Percentiles rank a stretch among this genome's conserved stretches.
phyloP scores from a whole-genome alignment of 2,113 vertebrate species.

The Stigmatopora argus region DNA sequence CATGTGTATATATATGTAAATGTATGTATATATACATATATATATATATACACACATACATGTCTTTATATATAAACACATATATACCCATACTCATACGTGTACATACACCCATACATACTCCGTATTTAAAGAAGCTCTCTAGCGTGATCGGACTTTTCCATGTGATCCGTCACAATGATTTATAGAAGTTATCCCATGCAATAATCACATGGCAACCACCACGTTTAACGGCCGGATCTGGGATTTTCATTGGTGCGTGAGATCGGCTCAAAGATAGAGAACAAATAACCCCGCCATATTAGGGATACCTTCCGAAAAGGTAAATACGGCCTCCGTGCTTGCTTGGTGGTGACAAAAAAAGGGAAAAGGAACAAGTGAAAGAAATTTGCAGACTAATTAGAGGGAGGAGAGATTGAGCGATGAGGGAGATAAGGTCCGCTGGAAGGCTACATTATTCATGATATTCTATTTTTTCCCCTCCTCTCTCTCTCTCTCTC shows the following conservation, averaged over 20 bases:
- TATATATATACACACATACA: too few species aligned
- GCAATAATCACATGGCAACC: slow-evolving; percentile 31
- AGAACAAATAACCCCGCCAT: background rate
- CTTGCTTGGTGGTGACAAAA: slow-evolving; percentile 36
- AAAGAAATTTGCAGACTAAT: slow-evolving; percentile 67
- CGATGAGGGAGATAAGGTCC: slow-evolving; percentile 29
- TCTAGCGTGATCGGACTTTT: slow-evolving; percentile 39
- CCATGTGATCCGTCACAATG: slow-evolving; percentile 44
- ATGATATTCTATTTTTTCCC: slow-evolving; percentile 46
- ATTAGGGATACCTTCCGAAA: background rate
- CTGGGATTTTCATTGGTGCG: background rate
- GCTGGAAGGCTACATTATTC: slow-evolving; percentile 56
- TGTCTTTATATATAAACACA: background rate
- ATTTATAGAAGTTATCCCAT: slow-evolving; percentile 24
- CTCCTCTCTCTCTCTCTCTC: slow-evolving; percentile 9
- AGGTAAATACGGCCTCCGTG: slow-evolving; percentile 10
- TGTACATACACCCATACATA: too few species aligned
- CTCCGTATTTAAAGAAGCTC: too few species aligned
- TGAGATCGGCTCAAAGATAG: background rate
- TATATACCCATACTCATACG: too few species aligned
- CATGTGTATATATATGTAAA: background rate
- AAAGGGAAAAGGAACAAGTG: slow-evolving; percentile 36
- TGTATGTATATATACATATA: background rate
- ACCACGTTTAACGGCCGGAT: background rate
- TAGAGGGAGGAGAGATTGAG: slow-evolving; percentile 43